Base-by-base conservation (phyloP, 2,797 vertebrate genomes). In the Halcyon chelicuti region DNA sequence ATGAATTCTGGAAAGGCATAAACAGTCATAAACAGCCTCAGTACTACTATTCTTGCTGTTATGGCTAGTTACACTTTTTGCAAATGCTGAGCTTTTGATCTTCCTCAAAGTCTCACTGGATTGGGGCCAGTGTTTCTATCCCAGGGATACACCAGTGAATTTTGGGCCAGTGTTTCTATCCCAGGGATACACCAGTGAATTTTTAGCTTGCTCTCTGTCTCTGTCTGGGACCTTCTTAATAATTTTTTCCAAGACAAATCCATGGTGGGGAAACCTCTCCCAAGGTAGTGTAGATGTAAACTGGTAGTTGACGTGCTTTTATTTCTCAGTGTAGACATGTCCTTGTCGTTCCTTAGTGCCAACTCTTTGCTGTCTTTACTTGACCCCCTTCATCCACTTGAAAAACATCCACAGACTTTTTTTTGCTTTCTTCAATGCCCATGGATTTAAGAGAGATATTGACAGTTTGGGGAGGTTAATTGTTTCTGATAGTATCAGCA, bases 241-340 rank as follows among this genome's bases (percentile, higher is more conserved):
- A 65, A 5, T 6, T 44, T 70, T 70, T 79, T 77, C 14, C 19
- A 60, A 37, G 33, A 49, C 3, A 83, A 71, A 74, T 46, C 9
- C 0, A 0, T 5, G 0, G 13, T 40, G 22, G 18, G 4, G 13
- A 54, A 4, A 29, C 10, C 4, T 87, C 19, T 21, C 37, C 25
- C 46, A 65, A 62, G 76, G 57, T 40, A 67, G 5, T 11, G 5
- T 20, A 70, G 35, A 40, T 79, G 47, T 17, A 83, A 88, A 86
- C 20, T 54, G 21, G 14, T 61, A 46, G 20, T 31, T 44, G 35
- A 47, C 62, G 46, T 33, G 14, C 9, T 88, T 60, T 67, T 29
- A 39, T 72, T 90, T 61, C 37, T 73, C 61, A 13, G 3, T 46
- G n/a, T 40, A 79, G 65, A 33, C 5, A 14, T 10, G 33, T 63